Percentiles rank a stretch among this genome's conserved stretches.
These are phyloP conservation scores for Rhabdomys pumilio DNA, from an alignment of 2,797 vertebrate species.

Conservation along the genomic window DNA sequence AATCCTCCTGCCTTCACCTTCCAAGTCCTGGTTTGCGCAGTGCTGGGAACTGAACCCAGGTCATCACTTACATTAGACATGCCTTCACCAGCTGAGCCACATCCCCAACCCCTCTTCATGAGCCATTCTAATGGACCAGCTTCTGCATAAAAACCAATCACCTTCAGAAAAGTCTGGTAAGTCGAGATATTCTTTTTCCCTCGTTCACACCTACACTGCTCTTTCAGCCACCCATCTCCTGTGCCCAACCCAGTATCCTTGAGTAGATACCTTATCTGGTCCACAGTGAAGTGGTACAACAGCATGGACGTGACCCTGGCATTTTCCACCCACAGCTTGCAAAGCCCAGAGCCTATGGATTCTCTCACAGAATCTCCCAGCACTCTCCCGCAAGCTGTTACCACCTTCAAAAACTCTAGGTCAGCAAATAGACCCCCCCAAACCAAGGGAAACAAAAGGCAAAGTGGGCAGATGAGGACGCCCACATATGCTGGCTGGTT, in stretches of 20 bases:
- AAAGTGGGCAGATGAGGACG: not conserved
- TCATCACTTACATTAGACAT: not conserved
- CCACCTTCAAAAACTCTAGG: not conserved
- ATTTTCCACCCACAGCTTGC: not conserved
- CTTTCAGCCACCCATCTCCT: not conserved
- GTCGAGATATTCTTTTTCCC: not conserved
- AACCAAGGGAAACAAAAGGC: not conserved
- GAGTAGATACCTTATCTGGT: not conserved
- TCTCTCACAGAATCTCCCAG: not conserved
- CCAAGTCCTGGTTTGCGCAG: not conserved
- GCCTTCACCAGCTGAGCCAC: too few relatives aligned
- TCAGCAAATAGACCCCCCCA: not conserved
- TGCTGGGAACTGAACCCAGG: not conserved
- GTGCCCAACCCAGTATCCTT: not conserved
- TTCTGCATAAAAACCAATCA: not conserved
- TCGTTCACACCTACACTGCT: not conserved
- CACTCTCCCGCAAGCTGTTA: not conserved
- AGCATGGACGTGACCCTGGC: not conserved
- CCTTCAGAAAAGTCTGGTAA: not conserved
- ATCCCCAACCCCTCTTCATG: not conserved
- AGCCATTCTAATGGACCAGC: not conserved
- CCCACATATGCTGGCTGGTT: too few relatives aligned
- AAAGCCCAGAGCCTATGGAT: not conserved
- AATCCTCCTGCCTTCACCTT: not conserved
- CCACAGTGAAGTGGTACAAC: not conserved